Conservation (phyloP, 2,888 invertebrate species). For the Hofmannophila pseudospretella region DNA sequence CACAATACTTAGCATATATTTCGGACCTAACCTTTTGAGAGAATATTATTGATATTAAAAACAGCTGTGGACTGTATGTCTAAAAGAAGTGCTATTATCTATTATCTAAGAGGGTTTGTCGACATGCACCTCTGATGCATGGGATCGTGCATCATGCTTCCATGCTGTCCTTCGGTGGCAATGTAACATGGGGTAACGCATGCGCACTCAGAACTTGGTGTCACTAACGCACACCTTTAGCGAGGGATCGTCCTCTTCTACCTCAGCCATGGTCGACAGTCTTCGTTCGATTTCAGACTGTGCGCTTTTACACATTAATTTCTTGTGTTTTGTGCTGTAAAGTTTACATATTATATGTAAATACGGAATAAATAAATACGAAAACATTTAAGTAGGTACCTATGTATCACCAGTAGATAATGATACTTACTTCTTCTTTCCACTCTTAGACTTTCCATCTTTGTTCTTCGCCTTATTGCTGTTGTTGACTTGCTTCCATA, state of each 20-base stretch:
- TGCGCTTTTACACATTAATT: slow-evolving; percentile 82
- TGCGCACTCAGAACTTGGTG: slow-evolving; percentile 63
- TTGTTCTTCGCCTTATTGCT: slow-evolving; percentile 70
- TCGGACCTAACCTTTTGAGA: too few species aligned
- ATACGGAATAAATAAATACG: too few species aligned
- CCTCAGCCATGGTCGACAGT: slow-evolving; percentile 91
- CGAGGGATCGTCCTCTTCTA: slow-evolving; percentile 86
- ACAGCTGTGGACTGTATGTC: neutral
- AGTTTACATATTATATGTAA: too few species aligned
- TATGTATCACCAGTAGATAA: too few species aligned
- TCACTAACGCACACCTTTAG: slow-evolving; percentile 70
- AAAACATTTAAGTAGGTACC: too few species aligned
- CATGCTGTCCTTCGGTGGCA: slow-evolving; percentile 19
- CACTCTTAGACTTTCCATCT: slow-evolving; percentile 52
- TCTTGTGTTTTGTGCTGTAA: slow-evolving; percentile 81
- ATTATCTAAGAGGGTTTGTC: neutral
- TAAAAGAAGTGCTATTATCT: neutral
- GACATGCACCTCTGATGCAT: neutral
- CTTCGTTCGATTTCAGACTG: slow-evolving; percentile 80
- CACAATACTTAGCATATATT: neutral
- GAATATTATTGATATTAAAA: too few species aligned
- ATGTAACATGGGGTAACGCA: slow-evolving; percentile 28
- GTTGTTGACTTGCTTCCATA: slow-evolving; percentile 95
- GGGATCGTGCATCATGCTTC: slow-evolving; percentile 30
- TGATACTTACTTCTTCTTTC: slow-evolving; percentile 62